Conservation (phyloP, 2,797 vertebrate genomes). For the Xenentodon cancila region DNA sequence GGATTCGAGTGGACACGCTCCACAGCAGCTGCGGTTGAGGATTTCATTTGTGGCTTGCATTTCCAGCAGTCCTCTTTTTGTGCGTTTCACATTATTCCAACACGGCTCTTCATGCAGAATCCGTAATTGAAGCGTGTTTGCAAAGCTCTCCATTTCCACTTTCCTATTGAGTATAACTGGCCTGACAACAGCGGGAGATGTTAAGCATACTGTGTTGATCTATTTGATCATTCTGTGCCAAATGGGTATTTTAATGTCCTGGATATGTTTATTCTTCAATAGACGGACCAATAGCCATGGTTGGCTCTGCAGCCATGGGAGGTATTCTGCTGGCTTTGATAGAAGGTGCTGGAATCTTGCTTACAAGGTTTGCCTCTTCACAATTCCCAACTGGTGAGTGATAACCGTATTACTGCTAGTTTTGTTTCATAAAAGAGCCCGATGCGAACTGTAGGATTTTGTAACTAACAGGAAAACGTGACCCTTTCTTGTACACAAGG, state of each 20-base stretch:
- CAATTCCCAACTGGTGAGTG: constrained; percentile 93
- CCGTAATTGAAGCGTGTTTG: neutral
- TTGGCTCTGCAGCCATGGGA: constrained; percentile 96
- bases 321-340: constrained; percentile 96
- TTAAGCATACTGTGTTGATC: neutral
- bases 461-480: neutral
- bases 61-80: neutral
- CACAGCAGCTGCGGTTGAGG: too few relatives aligned
- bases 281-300: constrained; percentile 97
- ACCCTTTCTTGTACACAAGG: neutral
- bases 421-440: neutral
- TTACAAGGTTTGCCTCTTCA: constrained; percentile 94
- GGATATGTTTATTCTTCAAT: constrained; percentile 6
- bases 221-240: neutral
- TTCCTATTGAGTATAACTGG: too few relatives aligned
- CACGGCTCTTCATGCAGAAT: neutral
- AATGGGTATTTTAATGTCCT: neutral
- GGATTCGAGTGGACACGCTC: too few relatives aligned
- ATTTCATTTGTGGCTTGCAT: neutral
- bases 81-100: neutral
- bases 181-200: too few relatives aligned
- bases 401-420: neutral
- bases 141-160: too few relatives aligned
- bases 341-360: constrained; percentile 94
- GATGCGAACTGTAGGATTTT: neutral